Conservation (phyloP, 2,797 vertebrate species). For the Oreochromis grahami region DNA sequence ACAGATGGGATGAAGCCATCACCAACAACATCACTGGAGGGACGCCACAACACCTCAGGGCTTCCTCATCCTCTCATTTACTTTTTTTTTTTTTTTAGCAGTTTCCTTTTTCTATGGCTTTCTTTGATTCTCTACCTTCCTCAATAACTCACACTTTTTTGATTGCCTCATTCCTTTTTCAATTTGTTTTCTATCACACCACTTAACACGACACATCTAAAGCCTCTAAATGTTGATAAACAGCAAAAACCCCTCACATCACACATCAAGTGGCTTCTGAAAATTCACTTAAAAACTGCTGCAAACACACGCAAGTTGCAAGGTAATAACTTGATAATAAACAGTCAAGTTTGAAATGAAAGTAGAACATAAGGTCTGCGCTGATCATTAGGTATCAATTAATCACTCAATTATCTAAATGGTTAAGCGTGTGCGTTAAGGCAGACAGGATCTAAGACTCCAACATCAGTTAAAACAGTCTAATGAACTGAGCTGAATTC, state of each 20-base stretch:
- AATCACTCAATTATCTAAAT: constrained; percentile 78
- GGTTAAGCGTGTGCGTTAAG: constrained; percentile 42
- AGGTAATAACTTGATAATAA: constrained; percentile 55
- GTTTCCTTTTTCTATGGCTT: background rate
- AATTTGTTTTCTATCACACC: background rate
- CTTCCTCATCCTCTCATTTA: background rate
- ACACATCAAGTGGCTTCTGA: background rate
- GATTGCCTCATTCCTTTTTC: background rate
- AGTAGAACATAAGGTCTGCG: constrained; percentile 71
- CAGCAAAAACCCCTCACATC: background rate
- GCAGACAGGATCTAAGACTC: constrained; percentile 68
- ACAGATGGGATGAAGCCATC: constrained; percentile 56
- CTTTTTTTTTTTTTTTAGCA: background rate
- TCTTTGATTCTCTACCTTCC: background rate
- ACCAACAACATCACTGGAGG: constrained; percentile 47
- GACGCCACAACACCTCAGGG: constrained; percentile 28
- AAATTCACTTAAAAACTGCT: background rate
- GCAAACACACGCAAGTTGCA: constrained; percentile 22
- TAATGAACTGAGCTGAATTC: constrained; percentile 77
- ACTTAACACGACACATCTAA: background rate
- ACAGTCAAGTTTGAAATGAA: constrained; percentile 65
- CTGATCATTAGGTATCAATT: constrained; percentile 77
- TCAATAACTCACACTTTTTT: background rate
- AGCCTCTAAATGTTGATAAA: background rate
- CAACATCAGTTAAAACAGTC: constrained; percentile 76